Evolutionary conservation across 2,888 invertebrate species (phyloP).

Genomic region (Drosophila macrospina): DNA sequence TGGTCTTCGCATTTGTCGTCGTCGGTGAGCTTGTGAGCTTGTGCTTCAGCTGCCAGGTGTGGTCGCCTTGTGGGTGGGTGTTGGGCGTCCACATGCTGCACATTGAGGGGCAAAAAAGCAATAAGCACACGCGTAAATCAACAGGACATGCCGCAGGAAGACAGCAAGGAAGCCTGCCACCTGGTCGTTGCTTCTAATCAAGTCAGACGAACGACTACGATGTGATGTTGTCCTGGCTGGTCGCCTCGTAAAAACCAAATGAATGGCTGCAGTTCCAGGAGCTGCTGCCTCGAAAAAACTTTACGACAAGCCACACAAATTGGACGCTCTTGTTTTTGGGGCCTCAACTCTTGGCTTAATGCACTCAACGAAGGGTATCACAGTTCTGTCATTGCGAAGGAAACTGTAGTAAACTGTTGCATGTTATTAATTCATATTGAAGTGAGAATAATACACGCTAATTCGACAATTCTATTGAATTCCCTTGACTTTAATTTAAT

Average conservation of each 20-base stretch:
- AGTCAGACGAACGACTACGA: constrained; percentile 47
- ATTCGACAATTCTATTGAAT: too few relatives aligned
- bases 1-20: neutral
- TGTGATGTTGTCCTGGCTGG: constrained; percentile 50
- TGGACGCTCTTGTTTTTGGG: constrained; percentile 66
- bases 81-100: constrained; percentile 10
- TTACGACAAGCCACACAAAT: constrained; percentile 81
- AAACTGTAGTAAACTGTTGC: neutral
- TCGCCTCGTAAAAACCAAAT: constrained; percentile 74
- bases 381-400: neutral
- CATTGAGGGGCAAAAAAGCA: constrained; percentile 54
- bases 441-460: too few relatives aligned
- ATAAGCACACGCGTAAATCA: constrained; percentile 76
- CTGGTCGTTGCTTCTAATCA: constrained; percentile 69
- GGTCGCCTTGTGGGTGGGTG: constrained; percentile 55
- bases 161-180: constrained; percentile 40
- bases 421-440: neutral
- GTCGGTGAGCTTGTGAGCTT: neutral
- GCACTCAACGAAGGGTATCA: neutral
- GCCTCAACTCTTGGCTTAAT: constrained; percentile 22
- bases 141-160: constrained; percentile 73
- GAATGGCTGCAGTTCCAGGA: constrained; percentile 58
- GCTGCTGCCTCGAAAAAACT: constrained; percentile 64
- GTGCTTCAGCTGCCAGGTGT: constrained; percentile 36
- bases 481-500: neutral